Evolutionary conservation across 2,797 vertebrate genomes (phyloP), one percentile per base, ranked within the genome.

Genomic region (Melanotaenia boesemani): DNA sequence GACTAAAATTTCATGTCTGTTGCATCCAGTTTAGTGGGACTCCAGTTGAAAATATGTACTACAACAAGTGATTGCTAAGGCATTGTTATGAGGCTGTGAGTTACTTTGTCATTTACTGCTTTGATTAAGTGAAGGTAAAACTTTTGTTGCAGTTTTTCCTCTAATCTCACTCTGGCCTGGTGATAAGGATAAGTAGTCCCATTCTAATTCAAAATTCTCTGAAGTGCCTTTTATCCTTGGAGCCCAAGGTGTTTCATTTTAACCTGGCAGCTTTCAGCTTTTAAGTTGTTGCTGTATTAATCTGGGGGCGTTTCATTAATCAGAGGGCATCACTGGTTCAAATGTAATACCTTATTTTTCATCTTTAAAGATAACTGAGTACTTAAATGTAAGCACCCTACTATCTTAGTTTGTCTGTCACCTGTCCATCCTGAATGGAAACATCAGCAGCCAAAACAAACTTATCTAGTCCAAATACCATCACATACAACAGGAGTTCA

Each of bases 401-500:
- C 5, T 2, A 8, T 28, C 5, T 67, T 30, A 48, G n/a, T 46
- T 8, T 39, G 41, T 74, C n/a, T 28, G 41, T 18, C 16, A 63
- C 4, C 6, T 48, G 15, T n/a, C 20, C 50, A 18, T 39, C n/a
- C 55, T 24, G 5, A 63, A 50, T 6, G 56, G 32, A 28, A 69
- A 61, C 48, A 34, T 50, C 26, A 30, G 6, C 26, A 48, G 55
- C 68, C 52, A n/a, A 41, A 79, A 28, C 52, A 65, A 68, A 34
- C 32, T 28, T 46, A 57, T 22, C 28, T 58, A 28, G 32, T 34
- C 30, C 54, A 65, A 75, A 63, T 64, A 79, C 26, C 48, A 36
- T 75, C 54, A 54, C 54, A 60, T 52, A 9, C 34, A 68, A 67
- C 36, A 63, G 26, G 60, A 72, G 57, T 77, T 39, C 46, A 63